Evolutionary conservation across 2,113 vertebrate genomes (phyloP), one percentile per base, ranked within the genome.

Genomic region (Anguilla rostrata): DNA sequence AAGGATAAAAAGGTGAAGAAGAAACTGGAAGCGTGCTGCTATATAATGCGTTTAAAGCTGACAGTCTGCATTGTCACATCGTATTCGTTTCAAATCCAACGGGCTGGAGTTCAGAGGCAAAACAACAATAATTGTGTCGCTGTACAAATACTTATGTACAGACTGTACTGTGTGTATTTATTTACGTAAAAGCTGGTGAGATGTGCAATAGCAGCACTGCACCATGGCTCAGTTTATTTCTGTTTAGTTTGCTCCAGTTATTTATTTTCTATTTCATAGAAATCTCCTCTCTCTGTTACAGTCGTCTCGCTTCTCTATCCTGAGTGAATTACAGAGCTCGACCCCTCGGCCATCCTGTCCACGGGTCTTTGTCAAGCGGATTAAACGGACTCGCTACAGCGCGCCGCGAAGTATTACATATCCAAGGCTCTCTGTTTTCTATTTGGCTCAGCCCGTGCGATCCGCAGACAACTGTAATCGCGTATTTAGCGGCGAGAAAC

Each of bases 381-480:
- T 79, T 83, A 87, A 83, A 57, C 26, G 20, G 39, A 39, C 60
- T 57, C 86, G 16, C 46, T 40, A 34, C 34, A 34, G 78, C 14
- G 78, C 29, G 3, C 63, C 66, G 20, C 6, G 41, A 49, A 49
- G 39, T 60, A 80, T 41, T 81, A 63, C 57, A 87, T 85, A 85
- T 63, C 56, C 78, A 39, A 63, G 81, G 75, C 26, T 26, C 29
- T 79, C 63, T 22, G 82, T 89, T 87, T 92, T 84, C 29, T 75
- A 78, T 92, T 90, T 88, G 29, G 90, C 88, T 83, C 71, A 86
- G 89, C 78, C 56, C 82, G 16, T 88, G 49, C 87, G 84, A 90
- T 88, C 84, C 87, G 88, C 82, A 90, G 90, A 88, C 86, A 91
- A 82, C 83, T 88, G 49, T 90, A 92, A 91, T 91, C 90, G 90